Evolutionary conservation across 1,140 invertebrate species (phyloP).

Genomic region (Panagrolaimus sp.): DNA sequence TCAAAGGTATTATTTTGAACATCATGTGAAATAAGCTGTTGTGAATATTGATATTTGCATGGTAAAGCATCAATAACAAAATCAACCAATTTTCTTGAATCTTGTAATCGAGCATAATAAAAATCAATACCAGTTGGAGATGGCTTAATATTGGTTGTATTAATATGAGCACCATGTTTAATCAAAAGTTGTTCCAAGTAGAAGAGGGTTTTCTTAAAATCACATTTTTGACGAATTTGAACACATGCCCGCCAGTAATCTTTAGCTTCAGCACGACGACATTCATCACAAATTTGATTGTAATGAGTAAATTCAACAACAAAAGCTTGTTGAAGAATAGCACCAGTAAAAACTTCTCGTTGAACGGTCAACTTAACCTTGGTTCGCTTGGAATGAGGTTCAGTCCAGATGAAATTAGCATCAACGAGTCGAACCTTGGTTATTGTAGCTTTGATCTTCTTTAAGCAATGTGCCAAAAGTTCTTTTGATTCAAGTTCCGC

Average conservation of each 20-base stretch:
- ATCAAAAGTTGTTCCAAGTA: constrained; percentile 95
- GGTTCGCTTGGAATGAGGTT: constrained; percentile 93
- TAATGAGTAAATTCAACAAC: constrained; percentile 85
- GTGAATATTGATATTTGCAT: constrained; percentile 63
- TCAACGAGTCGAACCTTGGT: constrained; percentile 74
- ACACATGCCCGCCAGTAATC: constrained; percentile 89
- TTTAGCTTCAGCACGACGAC: constrained; percentile 90
- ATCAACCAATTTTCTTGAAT: constrained; percentile 89
- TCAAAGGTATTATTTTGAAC: constrained; percentile 92
- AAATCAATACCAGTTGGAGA: constrained; percentile 91
- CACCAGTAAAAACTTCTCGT: constrained; percentile 71
- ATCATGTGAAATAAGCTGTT: constrained; percentile 94
- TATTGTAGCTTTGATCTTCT: constrained; percentile 84
- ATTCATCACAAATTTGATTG: constrained; percentile 93
- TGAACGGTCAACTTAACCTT: constrained; percentile 96
- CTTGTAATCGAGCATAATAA: constrained; percentile 79
- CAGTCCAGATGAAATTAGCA: constrained; percentile 96
- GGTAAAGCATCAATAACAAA: constrained; percentile 83
- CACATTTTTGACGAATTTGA: constrained; percentile 68
- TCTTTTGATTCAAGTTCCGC: constrained; percentile 86
- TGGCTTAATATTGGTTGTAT: constrained; percentile 87
- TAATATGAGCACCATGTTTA: constrained; percentile 74
- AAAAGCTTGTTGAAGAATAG: constrained; percentile 75
- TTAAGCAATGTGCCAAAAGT: constrained; percentile 81
- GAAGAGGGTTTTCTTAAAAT: constrained; percentile 95